Evolutionary conservation across 2,797 vertebrate species (phyloP), one percentile per base, ranked within the genome.

Genomic region (Diplodus sargus): DNA sequence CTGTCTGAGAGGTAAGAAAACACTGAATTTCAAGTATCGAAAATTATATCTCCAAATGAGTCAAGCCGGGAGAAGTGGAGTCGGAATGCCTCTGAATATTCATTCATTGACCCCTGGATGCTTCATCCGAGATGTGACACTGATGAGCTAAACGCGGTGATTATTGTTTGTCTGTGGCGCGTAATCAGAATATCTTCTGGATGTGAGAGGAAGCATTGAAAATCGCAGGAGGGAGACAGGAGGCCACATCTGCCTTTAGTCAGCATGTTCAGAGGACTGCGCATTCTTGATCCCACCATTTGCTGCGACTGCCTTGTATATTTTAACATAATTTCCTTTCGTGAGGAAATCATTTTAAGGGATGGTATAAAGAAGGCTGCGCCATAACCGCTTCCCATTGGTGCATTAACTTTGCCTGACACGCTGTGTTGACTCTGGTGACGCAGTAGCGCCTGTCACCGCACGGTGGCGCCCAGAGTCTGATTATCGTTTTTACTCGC

Each of bases 401-500:
- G 12, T 23, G 11, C 53, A 48, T 62, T 45, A 64, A 70, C 45
- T 69, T 59, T 66, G n/a, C 8, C 39, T 53, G n/a, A 72, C 25
- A 43, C 23, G 15, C 8, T 30, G 48, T n/a, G 18, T 45, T 43
- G n/a, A 43, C 45, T 54, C 34, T 18, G 28, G 13, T 48, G 34
- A 57, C 39, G 13, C 9, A n/a, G 34, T 54, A 66, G 28, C 22
- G 17, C 23, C 34, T 87, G 77, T 11, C 54, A 73, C 84, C 94
- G 45, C 91, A 81, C 62, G 92, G 86, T 85, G 93, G 90, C 76
- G 91, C 89, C 67, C 78, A 48, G 53, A 57, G 14, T 72, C 64
- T 39, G 30, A 28, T 28, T 25, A 25, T 28, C 4, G 2, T 28
- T 13, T 82, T 54, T 23, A 8, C 39, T 72, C 17, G 52, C 28